Evolutionary conservation across 2,888 invertebrate species (phyloP), one percentile per base, ranked within the genome.

Genomic region (Eupithecia vulgata): DNA sequence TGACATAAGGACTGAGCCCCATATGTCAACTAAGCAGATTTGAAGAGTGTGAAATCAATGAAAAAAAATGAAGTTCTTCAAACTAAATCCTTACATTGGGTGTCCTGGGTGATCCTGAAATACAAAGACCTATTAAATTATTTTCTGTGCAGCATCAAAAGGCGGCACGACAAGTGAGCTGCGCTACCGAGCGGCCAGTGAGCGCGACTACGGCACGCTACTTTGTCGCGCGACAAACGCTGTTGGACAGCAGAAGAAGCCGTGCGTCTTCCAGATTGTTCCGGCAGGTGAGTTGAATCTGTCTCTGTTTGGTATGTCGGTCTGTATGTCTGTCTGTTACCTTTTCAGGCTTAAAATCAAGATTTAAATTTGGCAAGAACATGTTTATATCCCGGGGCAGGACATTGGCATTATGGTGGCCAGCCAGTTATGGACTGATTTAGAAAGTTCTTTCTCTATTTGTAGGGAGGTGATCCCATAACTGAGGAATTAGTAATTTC

Each of bases 231-330:
- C 97, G 13, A 95, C 95, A 78, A 98, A 98, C 93, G 90, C 96
- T 0, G 97, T 98, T 77, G 98, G 98, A 13, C 95, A 96, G 72
- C 98, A 98, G 91, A 95, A 95, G 82, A 96, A 97, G 78, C 98
- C 98, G 1, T 98, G 98, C 89, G 96, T 98, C 81, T 98, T 98
- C 90, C 97, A 97, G 91, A 96, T 98, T 62, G 97, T 98, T 68
- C 97, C 97, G 25, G 98, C 97, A 88, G 97, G 97, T 97, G 40
- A 52, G 79, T 40, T 59, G 15, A 7, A 30, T 59, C 10, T 0
- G 21, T 57, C 1, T 59, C 30, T 59, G 17, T 52, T 21, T 30
- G 30, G 30, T 30, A 30, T 30, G 25, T 45, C 15, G 6, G 4
- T 42, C 42, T 1, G 15, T 15, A 5, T 42, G 4, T 5, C 40